Base-by-base conservation (phyloP, 2,888 invertebrate genomes). In the Crossocerus cetratus region DNA sequence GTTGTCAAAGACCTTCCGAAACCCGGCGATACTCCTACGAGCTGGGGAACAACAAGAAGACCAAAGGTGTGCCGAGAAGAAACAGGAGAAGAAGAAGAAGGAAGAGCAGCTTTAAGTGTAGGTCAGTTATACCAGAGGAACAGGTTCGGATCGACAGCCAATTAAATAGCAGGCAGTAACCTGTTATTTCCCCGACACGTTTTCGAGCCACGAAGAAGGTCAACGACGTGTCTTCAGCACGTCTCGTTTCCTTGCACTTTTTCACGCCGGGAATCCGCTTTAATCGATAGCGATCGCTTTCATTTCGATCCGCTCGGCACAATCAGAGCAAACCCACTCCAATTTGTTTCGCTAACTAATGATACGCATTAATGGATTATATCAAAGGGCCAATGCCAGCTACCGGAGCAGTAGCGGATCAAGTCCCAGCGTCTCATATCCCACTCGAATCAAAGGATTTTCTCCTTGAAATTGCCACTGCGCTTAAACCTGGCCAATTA, bases 111-210 rank as follows among this genome's bases (percentile, higher is more conserved):
- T 63, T 74, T 69, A 73, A 80, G 79, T 75, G 80, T 84, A 86
- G 86, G 85, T 86, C 86, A 84, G 86, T 86, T 86, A 85, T 78
- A 84, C 83, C 83, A 82, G 86, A 75, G 66, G 71, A 77, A 85
- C 86, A 83, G 86, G 86, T 86, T 84, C 77, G 78, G 49, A 74
- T 76, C 71, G 72, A 57, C 68, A 70, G 74, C 74, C 77, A 83
- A 84, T 85, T 82, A 83, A 85, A 78, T 78, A 75, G 74, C 77
- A 81, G 78, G 74, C 63, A 54, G 63, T 69, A 81, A 81, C 83
- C 81, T 80, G 84, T 83, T 83, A 80, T 82, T 82, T 84, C 65
- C 32, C 73, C 74, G 77, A 74, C 72, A 73, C 72, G 68, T 64
- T 65, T 77, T 69, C 69, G 66, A 76, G 68, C 49, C 32, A 57